Conservation (phyloP, 1,140 invertebrate species). For the Sipha flava region DNA sequence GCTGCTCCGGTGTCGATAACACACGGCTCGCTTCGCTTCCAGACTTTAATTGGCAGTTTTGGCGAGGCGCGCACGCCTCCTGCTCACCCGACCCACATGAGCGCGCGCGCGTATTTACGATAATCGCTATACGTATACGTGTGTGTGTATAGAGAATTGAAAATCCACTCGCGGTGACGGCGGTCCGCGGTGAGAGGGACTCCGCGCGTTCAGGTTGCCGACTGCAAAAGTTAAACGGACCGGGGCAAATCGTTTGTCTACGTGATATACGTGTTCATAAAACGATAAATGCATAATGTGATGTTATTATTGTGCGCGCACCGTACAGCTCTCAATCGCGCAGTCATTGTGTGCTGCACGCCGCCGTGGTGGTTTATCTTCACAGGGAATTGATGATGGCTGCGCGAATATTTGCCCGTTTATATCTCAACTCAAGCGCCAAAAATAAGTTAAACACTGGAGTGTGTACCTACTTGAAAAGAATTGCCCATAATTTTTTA, state of each 20-base stretch:
- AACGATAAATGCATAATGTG: too few species aligned
- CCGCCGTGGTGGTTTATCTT: background rate
- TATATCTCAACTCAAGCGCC: too few species aligned
- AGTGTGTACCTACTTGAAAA: too few species aligned
- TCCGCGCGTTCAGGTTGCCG: background rate
- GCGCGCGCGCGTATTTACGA: background rate
- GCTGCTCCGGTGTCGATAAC: conserved; percentile 29
- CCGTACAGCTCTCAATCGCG: too few species aligned
- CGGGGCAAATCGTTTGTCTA: background rate
- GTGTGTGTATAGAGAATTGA: background rate
- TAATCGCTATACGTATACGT: background rate
- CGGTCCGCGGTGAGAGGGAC: background rate
- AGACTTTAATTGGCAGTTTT: conserved; percentile 31
- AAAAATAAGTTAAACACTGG: too few species aligned
- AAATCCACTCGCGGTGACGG: background rate
- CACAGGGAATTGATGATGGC: too few species aligned
- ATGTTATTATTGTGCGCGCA: too few species aligned
- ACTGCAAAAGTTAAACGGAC: background rate
- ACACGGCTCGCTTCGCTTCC: conserved; percentile 17
- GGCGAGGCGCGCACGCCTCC: background rate
- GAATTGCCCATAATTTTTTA: too few species aligned
- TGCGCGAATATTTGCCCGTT: too few species aligned
- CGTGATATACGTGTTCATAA: too few species aligned
- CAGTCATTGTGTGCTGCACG: too few species aligned
- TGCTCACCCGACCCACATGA: background rate